Evolutionary conservation across 53 echinoderm and acorn worm genomes (phyloP).

Genomic region (Holothuria leucospilota): DNA sequence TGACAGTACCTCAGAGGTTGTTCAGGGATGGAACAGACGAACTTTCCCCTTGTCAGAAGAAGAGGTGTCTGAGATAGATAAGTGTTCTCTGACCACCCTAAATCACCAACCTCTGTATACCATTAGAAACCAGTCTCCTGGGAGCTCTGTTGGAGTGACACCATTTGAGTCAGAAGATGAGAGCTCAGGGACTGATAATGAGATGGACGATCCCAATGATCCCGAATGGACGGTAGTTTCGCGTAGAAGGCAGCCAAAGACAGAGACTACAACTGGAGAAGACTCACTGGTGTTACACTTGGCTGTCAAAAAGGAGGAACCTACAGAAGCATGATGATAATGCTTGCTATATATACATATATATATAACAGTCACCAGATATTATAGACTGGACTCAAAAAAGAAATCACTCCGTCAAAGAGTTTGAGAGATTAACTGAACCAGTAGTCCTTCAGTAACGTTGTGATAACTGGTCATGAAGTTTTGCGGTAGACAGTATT

Average conservation of each 20-base stretch:
- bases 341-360: too few species aligned
- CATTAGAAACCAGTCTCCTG: conserved; percentile 18
- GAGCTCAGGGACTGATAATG: conserved; percentile 43
- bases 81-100: not conserved
- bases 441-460: too few species aligned
- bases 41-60: conserved; percentile 71
- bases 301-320: conserved; percentile 23
- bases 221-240: conserved; percentile 96
- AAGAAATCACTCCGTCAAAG: too few species aligned
- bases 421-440: too few species aligned
- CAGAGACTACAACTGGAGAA: not conserved
- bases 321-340: not conserved
- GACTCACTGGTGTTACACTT: conserved; percentile 35
- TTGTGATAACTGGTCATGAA: too few species aligned
- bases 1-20: conserved; percentile 5
- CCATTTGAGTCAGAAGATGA: conserved; percentile 38
- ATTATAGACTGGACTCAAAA: too few species aligned
- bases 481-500: too few species aligned
- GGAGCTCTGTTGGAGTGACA: conserved; percentile 7
- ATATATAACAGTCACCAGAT: too few species aligned
- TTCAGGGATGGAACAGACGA: conserved; percentile 64
- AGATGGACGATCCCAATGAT: conserved; percentile 92
- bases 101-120: not conserved
- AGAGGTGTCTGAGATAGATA: conserved; percentile 52
- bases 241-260: not conserved